phyloP scores from a whole-genome alignment of 2,888 invertebrate species.

The Phengaris arion region DNA sequence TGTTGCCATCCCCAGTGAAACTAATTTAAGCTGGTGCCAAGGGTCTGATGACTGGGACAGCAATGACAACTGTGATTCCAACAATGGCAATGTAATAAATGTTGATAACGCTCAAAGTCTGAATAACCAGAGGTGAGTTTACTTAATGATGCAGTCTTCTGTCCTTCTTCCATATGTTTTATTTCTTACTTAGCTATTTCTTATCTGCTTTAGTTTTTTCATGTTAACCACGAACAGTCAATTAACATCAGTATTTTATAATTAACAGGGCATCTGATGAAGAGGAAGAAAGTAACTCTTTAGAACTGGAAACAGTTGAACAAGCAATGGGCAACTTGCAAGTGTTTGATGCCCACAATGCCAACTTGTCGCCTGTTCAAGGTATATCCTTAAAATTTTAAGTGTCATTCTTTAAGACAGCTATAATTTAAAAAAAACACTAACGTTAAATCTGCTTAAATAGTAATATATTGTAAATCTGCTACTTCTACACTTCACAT shows the following conservation, averaged over 20 bases:
- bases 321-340: conserved; percentile 78
- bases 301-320: conserved; percentile 78
- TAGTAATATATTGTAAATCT: too few species aligned
- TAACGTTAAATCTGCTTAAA: too few species aligned
- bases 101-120: conserved; percentile 77
- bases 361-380: conserved; percentile 73
- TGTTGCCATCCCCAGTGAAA: conserved; percentile 59
- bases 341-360: conserved; percentile 79
- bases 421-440: too few species aligned
- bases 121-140: conserved; percentile 67
- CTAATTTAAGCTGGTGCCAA: conserved; percentile 83
- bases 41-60: conserved; percentile 88
- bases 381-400: conserved; percentile 46
- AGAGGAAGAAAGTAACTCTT: conserved; percentile 81
- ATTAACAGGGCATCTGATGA: conserved; percentile 73
- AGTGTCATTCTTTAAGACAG: too few species aligned
- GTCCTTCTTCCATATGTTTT: neutral
- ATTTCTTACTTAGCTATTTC: neutral
- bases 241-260: neutral
- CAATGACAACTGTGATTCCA: conserved; percentile 79
- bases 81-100: conserved; percentile 86
- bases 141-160: neutral
- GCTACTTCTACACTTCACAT: too few species aligned
- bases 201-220: neutral
- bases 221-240: too few species aligned